Evolutionary conservation across 2,797 vertebrate genomes (phyloP), one percentile per base, ranked within the genome.

Genomic region (Rhadinocentrus ornatus): DNA sequence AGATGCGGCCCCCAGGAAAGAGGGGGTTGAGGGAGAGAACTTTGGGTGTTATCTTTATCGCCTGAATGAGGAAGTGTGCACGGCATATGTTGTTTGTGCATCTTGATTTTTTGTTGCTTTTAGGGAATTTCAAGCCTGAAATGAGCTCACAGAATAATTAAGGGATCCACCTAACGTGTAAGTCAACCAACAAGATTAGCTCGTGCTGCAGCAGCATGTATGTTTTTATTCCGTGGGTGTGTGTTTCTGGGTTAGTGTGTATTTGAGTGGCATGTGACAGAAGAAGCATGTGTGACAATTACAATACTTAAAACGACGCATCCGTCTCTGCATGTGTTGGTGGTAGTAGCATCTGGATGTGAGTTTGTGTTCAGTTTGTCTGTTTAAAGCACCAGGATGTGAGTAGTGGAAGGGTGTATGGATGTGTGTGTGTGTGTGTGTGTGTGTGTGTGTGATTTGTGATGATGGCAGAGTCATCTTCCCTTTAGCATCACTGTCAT

Each of bases 331-430:
- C 71, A 75, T 71, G 83, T 75, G 73, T 78, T 62, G 58, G 56
- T 39, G 73, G 39, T 32, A 41, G 58, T 62, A 79, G 81, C 80
- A 82, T 80, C 72, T 83, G 84, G 59, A 75, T 79, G 50, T 24
- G 74, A 67, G 74, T 88, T 82, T 85, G 86, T 75, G 75, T 84
- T 89, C 81, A 77, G 91, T 92, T 90, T 82, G 74, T 39, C 50
- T 77, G 67, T 78, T 79, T 34, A 53, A 71, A 65, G 59, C 83
- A 65, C 59, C n/a, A 31, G 81, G 66, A 83, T 74, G 53, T 2
- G 66, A 29, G 54, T 27, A 58, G 52, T 34, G 48, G 68, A 67
- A 13, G 56, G 73, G 53, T 52, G 57, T 63, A 10, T 31, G 37
- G 20, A 32, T 68, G 70, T 34, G 11, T 48, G 50, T 13, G 11